Base-by-base conservation (phyloP, 2,888 invertebrate genomes). In the Netelia virgata region DNA sequence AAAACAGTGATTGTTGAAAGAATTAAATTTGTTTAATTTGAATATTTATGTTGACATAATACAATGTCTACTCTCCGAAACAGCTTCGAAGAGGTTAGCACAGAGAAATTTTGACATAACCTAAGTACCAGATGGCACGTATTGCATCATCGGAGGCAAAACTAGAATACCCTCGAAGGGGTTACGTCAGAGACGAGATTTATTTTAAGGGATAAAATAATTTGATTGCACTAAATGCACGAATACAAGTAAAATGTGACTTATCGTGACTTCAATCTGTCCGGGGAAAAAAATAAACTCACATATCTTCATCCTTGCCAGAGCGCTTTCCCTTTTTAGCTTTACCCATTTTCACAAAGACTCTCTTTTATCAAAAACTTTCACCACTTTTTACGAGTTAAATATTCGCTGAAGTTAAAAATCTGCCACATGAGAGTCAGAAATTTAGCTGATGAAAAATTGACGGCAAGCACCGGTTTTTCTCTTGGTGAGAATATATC, bases 251-350 rank as follows among this genome's bases (percentile, higher is more conserved):
- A 53, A 36, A 73, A 77, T 77, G 14, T 41, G 47, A 36, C 36
- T 36, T 36, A 36, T 36, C 36, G 36, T 36, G 36, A 70, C 11
- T 36, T 92, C 92, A 93, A 94, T 94, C 93, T 94, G 93, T 91
- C 91, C 89, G 88, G 89, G 88, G 89, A 63, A 14, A 66, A 36
- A 70, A 88, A 89, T 87, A 87, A 90, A 94, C 95, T 95, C 94
- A 97, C 97, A 96, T 96, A 91, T 97, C 97, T 89, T 97, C 97
- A 88, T 96, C 96, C 92, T 95, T 95, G 93, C 95, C 95, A 94
- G 95, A 96, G 95, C 97, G 97, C 94, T 97, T 97, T 93, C 96
- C 96, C 94, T 97, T 97, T 95, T 97, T 97, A 93, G 96, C 95
- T 95, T 97, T 97, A 92, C 96, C 97, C 97, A 97, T 97, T 81